phyloP scores from a whole-genome alignment of 2,888 invertebrate genomes.

The Acholoe squamosa region DNA sequence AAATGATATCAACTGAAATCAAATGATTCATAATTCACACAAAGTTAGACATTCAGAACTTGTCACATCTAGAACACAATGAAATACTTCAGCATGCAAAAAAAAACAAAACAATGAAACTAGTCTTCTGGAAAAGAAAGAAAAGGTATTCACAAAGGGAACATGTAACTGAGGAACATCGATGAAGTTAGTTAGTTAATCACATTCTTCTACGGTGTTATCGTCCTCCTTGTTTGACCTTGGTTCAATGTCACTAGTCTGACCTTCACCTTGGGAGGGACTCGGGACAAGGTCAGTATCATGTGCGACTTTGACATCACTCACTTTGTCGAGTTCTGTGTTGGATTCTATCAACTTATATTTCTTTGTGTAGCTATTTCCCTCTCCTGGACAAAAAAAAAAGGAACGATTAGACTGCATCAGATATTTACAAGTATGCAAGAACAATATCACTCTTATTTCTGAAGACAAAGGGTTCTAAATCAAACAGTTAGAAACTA shows the following conservation, averaged over 20 bases:
- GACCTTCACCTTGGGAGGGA: conserved; percentile 1
- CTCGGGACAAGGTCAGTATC: not conserved
- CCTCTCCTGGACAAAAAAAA: not conserved
- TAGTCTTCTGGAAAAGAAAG: not conserved
- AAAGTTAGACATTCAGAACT: too few relatives aligned
- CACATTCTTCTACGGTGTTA: not conserved
- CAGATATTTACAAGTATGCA: too few relatives aligned
- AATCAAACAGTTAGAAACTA: too few relatives aligned
- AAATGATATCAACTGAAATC: too few relatives aligned
- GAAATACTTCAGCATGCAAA: too few relatives aligned
- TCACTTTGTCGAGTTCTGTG: not conserved
- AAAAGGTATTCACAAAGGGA: not conserved
- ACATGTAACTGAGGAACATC: not conserved
- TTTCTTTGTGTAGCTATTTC: conserved; percentile 19
- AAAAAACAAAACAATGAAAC: too few relatives aligned
- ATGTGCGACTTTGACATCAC: not conserved
- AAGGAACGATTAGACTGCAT: not conserved
- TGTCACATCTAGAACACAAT: too few relatives aligned
- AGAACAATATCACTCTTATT: too few relatives aligned
- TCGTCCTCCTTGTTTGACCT: not conserved
- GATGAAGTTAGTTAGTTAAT: not conserved
- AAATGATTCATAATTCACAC: too few relatives aligned
- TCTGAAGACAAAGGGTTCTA: too few relatives aligned
- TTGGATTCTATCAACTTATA: not conserved
- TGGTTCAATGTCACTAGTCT: not conserved